A percentile compares a stretch with the other conserved stretches of the same genome.
phyloP scores from a whole-genome alignment of 2,888 invertebrate species.

The Laspeyria flexula region DNA sequence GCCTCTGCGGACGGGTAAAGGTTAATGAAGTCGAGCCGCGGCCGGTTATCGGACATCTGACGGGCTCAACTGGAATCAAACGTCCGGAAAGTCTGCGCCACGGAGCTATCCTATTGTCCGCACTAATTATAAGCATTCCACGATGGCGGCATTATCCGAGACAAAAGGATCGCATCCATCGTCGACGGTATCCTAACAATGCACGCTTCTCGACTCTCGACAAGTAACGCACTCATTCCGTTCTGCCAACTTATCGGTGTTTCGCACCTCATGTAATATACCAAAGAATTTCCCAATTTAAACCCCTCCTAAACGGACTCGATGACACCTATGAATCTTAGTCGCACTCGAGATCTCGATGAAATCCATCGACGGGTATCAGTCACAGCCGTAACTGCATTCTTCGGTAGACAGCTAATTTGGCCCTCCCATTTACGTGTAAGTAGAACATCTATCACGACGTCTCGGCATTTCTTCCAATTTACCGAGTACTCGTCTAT shows the following conservation, averaged over 20 bases:
- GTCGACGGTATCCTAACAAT: conserved; percentile 25
- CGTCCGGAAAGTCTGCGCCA: conserved; percentile 12
- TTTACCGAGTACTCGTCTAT: conserved; percentile 74
- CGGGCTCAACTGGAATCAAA: conserved; percentile 42
- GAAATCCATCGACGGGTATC: conserved; percentile 64
- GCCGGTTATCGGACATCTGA: conserved; percentile 72
- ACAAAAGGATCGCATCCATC: conserved; percentile 25
- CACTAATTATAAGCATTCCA: conserved; percentile 46
- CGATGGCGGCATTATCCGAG: conserved; percentile 17
- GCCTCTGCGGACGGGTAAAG: conserved; percentile 68
- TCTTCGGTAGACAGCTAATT: conserved; percentile 82
- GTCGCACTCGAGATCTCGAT: conserved; percentile 53
- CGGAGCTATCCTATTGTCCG: conserved; percentile 31
- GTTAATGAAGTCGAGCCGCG: conserved; percentile 71
- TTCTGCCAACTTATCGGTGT: conserved; percentile 12
- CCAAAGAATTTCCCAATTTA: conserved; percentile 77
- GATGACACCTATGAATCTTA: conserved; percentile 80
- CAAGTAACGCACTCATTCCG: conserved; percentile 49
- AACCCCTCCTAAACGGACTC: conserved; percentile 58
- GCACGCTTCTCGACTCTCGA: conserved; percentile 19
- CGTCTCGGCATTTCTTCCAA: conserved; percentile 73
- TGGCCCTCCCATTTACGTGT: conserved; percentile 78
- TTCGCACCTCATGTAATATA: conserved; percentile 66
- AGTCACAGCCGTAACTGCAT: conserved; percentile 80
- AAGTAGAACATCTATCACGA: conserved; percentile 79